phyloP scores from a whole-genome alignment of 2,888 invertebrate species.

The Limnephilus rhombicus region DNA sequence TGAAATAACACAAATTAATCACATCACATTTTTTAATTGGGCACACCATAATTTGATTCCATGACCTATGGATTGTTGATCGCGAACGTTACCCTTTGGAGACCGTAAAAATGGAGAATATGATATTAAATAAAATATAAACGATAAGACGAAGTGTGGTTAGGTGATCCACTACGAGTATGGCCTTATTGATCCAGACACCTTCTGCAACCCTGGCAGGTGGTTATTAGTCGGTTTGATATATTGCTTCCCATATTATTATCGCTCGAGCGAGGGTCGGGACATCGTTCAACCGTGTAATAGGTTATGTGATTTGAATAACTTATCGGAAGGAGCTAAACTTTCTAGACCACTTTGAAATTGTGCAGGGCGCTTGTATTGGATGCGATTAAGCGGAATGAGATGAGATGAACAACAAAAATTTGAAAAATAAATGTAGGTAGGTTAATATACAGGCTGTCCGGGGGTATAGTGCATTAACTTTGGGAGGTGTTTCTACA shows the following conservation, averaged over 20 bases:
- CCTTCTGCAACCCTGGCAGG: slow-evolving; percentile 2
- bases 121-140: not conserved
- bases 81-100: too few relatives aligned
- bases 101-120: too few relatives aligned
- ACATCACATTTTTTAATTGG: too few relatives aligned
- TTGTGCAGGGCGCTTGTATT: not conserved
- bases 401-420: not conserved
- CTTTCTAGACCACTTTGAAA: slow-evolving; percentile 10
- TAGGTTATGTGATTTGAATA: slow-evolving; percentile 61
- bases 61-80: too few relatives aligned
- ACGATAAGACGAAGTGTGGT: not conserved
- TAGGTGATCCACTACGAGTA: not conserved
- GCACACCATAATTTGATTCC: too few relatives aligned
- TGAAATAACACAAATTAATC: too few relatives aligned
- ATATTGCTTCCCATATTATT: slow-evolving; percentile 44
- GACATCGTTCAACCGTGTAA: slow-evolving; percentile 58
- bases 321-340: slow-evolving; percentile 36
- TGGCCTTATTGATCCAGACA: slow-evolving; percentile 22
- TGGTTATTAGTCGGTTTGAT: slow-evolving; percentile 42
- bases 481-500: too few relatives aligned
- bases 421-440: too few relatives aligned
- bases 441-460: too few relatives aligned
- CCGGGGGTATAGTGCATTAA: too few relatives aligned
- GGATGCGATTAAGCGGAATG: not conserved
- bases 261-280: not conserved